Conservation (phyloP, 2,888 invertebrate species). For the Lamproptera curius region DNA sequence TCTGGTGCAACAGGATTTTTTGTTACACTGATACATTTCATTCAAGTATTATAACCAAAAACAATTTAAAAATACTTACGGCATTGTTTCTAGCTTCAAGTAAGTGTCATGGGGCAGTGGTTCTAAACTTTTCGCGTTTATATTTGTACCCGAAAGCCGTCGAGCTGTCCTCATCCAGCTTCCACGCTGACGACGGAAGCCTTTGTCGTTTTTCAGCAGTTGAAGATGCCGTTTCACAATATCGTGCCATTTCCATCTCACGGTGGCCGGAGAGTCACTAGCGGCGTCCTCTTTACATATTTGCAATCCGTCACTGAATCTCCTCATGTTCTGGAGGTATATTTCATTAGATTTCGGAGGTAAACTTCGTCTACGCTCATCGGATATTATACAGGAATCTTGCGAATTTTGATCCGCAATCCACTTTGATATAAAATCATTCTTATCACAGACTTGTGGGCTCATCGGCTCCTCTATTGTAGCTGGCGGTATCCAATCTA, state of each 20-base stretch:
- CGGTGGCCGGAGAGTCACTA: conserved; percentile 71
- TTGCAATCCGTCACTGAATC: conserved; percentile 72
- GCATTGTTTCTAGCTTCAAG: conserved; percentile 68
- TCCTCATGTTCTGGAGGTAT: conserved; percentile 70
- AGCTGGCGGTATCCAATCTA: conserved; percentile 74
- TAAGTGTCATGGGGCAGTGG: conserved; percentile 58
- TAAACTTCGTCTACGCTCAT: conserved; percentile 69
- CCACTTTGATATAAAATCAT: conserved; percentile 75
- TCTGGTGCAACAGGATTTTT: conserved; percentile 34
- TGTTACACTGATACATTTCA: conserved; percentile 14
- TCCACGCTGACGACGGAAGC: conserved; percentile 66
- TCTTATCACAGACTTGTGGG: conserved; percentile 74
- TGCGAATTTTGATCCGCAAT: conserved; percentile 73
- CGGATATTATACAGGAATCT: conserved; percentile 60
- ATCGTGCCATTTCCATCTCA: conserved; percentile 75
- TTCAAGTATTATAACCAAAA: neutral
- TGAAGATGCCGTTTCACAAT: conserved; percentile 72
- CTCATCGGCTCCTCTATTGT: conserved; percentile 73
- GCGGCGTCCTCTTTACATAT: conserved; percentile 75
- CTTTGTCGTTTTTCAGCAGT: conserved; percentile 67
- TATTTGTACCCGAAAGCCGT: conserved; percentile 58
- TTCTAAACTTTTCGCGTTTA: conserved; percentile 52
- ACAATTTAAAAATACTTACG: conserved; percentile 52
- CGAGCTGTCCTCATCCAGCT: conserved; percentile 71
- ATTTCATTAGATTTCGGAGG: conserved; percentile 73